Conservation (phyloP, 2,113 vertebrate genomes). For the Mustela nigripes region DNA sequence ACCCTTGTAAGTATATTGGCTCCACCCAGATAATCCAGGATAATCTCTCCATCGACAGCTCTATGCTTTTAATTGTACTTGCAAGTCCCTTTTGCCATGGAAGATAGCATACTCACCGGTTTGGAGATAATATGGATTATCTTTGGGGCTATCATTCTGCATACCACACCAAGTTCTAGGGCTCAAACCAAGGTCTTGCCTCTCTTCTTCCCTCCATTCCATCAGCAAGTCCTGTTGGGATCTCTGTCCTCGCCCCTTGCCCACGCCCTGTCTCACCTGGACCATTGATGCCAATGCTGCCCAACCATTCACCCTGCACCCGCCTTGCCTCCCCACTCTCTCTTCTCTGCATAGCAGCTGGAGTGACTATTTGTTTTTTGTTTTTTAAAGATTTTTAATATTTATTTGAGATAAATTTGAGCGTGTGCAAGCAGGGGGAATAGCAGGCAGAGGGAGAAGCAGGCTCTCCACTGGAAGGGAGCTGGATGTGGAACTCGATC, state of each 20-base stretch:
- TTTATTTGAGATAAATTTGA: too few species aligned
- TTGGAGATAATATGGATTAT: neutral
- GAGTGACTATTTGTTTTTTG: neutral
- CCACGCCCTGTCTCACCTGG: neutral
- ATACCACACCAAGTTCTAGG: neutral
- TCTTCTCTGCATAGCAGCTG: neutral
- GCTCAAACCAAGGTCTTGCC: rapidly evolving
- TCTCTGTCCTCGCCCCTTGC: neutral
- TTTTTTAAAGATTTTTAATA: too few species aligned
- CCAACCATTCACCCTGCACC: neutral
- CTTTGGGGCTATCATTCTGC: neutral
- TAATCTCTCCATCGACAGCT: neutral
- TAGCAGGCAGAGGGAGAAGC: too few species aligned
- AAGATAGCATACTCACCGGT: neutral
- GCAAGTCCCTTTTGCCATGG: neutral
- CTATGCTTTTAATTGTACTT: neutral
- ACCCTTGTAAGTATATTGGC: neutral
- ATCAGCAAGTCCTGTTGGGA: neutral
- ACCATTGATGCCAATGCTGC: rapidly evolving
- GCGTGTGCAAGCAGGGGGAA: too few species aligned
- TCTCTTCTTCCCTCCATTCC: neutral
- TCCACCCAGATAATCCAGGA: neutral
- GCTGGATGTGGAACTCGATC: too few species aligned
- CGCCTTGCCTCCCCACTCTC: neutral
- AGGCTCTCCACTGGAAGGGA: too few species aligned